Evolutionary conservation across 2,888 invertebrate species (phyloP).

Genomic region (Nomada hirtipes): DNA sequence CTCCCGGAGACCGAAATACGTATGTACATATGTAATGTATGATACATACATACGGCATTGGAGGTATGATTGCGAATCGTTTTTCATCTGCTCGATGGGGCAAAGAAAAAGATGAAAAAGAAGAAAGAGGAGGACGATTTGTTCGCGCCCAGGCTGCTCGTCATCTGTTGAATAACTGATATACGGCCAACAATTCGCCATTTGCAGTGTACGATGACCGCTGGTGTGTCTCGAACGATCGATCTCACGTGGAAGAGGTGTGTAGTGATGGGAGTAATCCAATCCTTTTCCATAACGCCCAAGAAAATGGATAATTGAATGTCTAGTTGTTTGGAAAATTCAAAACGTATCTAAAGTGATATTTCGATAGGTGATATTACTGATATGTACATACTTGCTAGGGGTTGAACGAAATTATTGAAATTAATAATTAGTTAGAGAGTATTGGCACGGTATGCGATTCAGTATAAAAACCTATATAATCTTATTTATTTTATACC

Average conservation of each 20-base stretch:
- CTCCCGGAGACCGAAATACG: not conserved
- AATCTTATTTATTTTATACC: too few species aligned
- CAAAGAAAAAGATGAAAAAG: not conserved
- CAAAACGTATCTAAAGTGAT: too few species aligned
- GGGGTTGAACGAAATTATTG: too few species aligned
- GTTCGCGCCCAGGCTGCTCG: slow-evolving; percentile 15
- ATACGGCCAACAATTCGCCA: slow-evolving; percentile 11
- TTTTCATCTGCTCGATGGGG: not conserved
- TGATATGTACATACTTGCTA: too few species aligned
- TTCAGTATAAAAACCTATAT: too few species aligned
- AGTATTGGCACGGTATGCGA: too few species aligned
- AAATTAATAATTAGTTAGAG: too few species aligned
- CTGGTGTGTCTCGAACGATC: slow-evolving; percentile 47
- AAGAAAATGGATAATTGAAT: too few species aligned
- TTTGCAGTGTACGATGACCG: not conserved
- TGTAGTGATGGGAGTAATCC: slow-evolving; percentile 6
- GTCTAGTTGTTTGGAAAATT: too few species aligned
- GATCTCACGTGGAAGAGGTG: slow-evolving; percentile 51
- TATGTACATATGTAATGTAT: too few species aligned
- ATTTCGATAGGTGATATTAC: too few species aligned
- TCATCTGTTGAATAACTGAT: slow-evolving; percentile 61
- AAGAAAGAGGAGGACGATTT: not conserved
- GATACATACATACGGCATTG: not conserved
- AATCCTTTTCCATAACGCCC: too few species aligned
- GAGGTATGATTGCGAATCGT: slow-evolving; percentile 21